Base-by-base conservation (phyloP, 1,140 invertebrate species). In the Drosophila kohkoa region DNA sequence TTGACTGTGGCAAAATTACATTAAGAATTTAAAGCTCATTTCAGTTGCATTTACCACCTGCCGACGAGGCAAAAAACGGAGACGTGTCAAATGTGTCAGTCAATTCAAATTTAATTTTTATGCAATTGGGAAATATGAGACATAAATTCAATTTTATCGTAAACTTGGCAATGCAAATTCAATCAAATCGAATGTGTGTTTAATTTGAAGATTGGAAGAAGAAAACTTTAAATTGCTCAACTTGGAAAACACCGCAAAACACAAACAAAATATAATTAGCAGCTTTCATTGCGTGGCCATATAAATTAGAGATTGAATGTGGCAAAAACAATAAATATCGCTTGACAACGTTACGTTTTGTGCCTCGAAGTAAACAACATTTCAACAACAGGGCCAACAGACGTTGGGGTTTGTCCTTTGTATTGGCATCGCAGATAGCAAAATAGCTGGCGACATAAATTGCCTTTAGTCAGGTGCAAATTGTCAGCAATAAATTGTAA, bases 401-500 rank as follows among this genome's bases (percentile, higher is more conserved):
- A 11, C 51, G 7, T 20, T 15, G 35, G 16, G 54, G 15, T 3
- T 25, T 32, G 46, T 66, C 20, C 63, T 66, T 78, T 62, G 49
- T 35, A 45, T 62, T 69, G 76, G 35, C 66, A 66, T 54, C 79
- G 63, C 59, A 66, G 75, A 79, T 68, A 69, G 70, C 20, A 69
- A 64, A 73, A 71, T 75, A 54, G 63, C 68, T 67, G 62, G 48
- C 63, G 83, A 80, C 83, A 87, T 88, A 80, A 88, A 87, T 87
- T 88, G 83, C 76, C 73, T 51, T 73, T 60, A 74, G 77, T 75
- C 75, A 87, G 82, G 82, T 88, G 85, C 81, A 89, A 88, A 88
- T 89, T 88, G 85, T 72, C 75, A 81, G 77, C 85, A 81, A 89
- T 89, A 89, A 88, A 89, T 89, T 89, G 80, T 88, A 74, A 81